Base-by-base conservation (phyloP, 35 echinoderm and acorn worm genomes). In the Apostichopus japonicus region DNA sequence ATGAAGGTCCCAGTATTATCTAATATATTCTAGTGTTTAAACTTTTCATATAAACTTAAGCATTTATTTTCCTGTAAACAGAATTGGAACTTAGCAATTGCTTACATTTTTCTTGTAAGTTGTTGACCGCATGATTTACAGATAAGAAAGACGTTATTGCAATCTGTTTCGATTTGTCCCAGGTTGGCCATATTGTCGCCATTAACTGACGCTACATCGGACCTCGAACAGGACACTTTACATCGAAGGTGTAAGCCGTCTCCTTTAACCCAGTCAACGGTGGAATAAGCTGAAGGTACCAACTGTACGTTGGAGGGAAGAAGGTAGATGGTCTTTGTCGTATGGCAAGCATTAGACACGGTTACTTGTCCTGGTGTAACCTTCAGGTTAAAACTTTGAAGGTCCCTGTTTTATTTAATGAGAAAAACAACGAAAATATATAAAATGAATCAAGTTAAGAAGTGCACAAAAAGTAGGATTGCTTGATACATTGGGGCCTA, bases 331-430 rank as follows among this genome's bases (percentile, higher is more conserved):
- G 15, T 59, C 22, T 17, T 84, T 84, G 54, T n/a, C 8, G 54
- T 17, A n/a, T 24, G n/a, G 17, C 16, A 4, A 59, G 54, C 2
- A 58, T 5, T 59, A 6, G 56, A 57, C 6, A 58, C n/a, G 1
- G 24, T 84, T 58, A 84, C 16, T 84, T 84, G 14, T n/a, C n/a
- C n/a, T 21, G 53, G 81, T 58, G 53, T 84, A 17, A 84, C 57
- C 0, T 55, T 22, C 1, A 84, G 0, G 14, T 84, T 59, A 75
- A 75, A 19, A 7, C 22, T 75, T 23, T 75, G 71, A 67, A 67
- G 13, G 3, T 67, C 19, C 11, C 63, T 67, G 19, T 19, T 15
- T 11, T 67, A 67, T 67, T 67, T 67, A 9, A 17, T 0, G 11
- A 67, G 19, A 9, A 65, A 65, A 5, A 67, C 5, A 11, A 67